Evolutionary conservation across 2,113 vertebrate species (phyloP), one percentile per base, ranked within the genome.

Genomic region (Pachycephala philippinensis): DNA sequence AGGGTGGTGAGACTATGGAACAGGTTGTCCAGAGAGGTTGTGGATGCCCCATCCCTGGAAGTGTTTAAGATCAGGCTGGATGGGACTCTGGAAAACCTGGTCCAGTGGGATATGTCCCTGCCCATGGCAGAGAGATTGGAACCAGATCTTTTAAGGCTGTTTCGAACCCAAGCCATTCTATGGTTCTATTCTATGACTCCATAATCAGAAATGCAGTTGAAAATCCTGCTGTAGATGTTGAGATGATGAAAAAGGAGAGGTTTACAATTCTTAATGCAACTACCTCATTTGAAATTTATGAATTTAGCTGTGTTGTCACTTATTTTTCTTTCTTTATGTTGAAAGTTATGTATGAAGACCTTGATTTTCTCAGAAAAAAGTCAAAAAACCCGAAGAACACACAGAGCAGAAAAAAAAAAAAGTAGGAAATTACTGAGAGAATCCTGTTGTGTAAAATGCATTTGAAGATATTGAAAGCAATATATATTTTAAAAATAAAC

Each of bases 321-420:
- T 47, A 52, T 9, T 82, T 37, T 45, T 57, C 16, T 70, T 76
- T 71, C 2, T 20, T 84, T 66, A 37, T 54, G 49, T 78, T 78
- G 27, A 60, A 81, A 63, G 7, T 47, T 60, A 68, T 20, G 16
- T 6, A 7, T 49, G 37, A 19, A 74, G 17, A 68, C 31, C 31
- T 68, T 31, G 14, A 26, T 81, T 80, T 87, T 54, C 17, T 35
- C 5, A 39, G n/a, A 23, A 74, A 91, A 76, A 81, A 70, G 2
- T 1, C 4, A 37, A 35, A 52, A 50, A 10, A 1, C 5, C 31
- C 5, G 1, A 9, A 35, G 37, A n/a, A 54, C 8, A 66, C 4
- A 27, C 1, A 47, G 6, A 54, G 9, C 6, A 76, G 19, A 37
- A 59, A 50, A 69, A 59, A 50, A 69, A 56, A 27, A 9, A 5